Base-by-base conservation (phyloP, 35 echinoderm and acorn worm species). In the Strongylocentrotus purpuratus region DNA sequence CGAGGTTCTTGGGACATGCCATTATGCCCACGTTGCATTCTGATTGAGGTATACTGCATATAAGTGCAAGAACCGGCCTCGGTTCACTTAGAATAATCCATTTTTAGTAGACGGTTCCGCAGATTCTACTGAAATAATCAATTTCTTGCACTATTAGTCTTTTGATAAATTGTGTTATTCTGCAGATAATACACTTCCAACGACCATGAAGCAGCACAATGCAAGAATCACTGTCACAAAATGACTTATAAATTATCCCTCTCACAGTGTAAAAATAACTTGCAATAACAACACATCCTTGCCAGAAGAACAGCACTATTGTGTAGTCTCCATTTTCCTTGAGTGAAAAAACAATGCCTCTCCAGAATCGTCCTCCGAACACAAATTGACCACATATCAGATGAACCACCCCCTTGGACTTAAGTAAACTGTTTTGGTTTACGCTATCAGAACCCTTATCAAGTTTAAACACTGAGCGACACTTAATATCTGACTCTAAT, bases 401-500 rank as follows among this genome's bases (percentile, higher is more conserved):
- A 78, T 78, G 20, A 28, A 4, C 65, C 65, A 78, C 28, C 87
- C 33, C 45, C 33, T 89, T 33, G 45, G 87, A 89, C 15, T 33
- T 89, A 89, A 15, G 45, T 46, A 89, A 89, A 89, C 87, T 89
- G 87, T 89, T 89, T 15, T 89, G 33, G 12, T 46, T 10, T 9
- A 41, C 8, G 33, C 15, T 89, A 89, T 89, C 87, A 89, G 8
- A 7, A 7, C 87, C 12, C 9, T 89, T 45, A 89, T 89, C 87
- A 89, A 89, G 87, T 33, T 89, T 33, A 89, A 33, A 89, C 25
- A 46, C 33, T 4, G 20, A 28, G 45, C 87, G 87, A 45, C 87
- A 89, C 87, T 46, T 89, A 89, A 89, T 89, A 89, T 31, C 87
- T 45, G 87, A 31, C 87, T 89, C 32, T 45, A 89, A 89, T 89